Evolutionary conservation across 2,888 invertebrate species (phyloP).

Genomic region (Dendrolimus houi): DNA sequence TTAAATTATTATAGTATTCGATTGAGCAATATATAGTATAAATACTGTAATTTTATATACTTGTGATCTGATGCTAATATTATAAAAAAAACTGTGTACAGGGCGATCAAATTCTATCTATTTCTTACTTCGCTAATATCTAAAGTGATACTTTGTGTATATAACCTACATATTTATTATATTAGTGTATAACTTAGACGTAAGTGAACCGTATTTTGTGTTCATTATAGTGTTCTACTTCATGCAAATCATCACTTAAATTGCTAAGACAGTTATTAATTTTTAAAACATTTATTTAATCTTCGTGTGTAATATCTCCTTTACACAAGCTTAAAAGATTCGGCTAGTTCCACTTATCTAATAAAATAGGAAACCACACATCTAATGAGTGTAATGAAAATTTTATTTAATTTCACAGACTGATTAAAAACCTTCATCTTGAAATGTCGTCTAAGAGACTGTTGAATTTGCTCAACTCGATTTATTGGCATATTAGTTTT

Average conservation of each 20-base stretch:
- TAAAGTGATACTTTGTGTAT: constrained; percentile 35
- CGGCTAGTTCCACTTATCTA: too few relatives aligned
- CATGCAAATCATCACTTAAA: neutral
- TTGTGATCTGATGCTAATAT: constrained; percentile 40
- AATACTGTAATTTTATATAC: constrained; percentile 26
- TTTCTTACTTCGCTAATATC: constrained; percentile 16
- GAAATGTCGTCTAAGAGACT: too few relatives aligned
- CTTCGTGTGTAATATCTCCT: too few relatives aligned
- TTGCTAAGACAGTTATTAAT: too few relatives aligned
- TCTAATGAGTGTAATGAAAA: too few relatives aligned
- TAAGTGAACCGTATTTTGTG: constrained; percentile 53
- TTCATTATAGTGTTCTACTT: constrained; percentile 29
- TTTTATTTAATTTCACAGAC: too few relatives aligned
- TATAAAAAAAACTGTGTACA: constrained; percentile 39
- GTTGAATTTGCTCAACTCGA: too few relatives aligned
- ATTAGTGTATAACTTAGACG: constrained; percentile 35
- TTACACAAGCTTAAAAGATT: too few relatives aligned
- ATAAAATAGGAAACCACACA: too few relatives aligned
- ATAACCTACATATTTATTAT: constrained; percentile 25
- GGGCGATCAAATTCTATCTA: constrained; percentile 47
- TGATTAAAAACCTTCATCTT: too few relatives aligned
- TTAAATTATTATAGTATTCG: constrained; percentile 23
- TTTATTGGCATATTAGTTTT: too few relatives aligned
- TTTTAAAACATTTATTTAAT: too few relatives aligned
- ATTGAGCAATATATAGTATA: constrained; percentile 43